A percentile compares a stretch with the other conserved stretches of the same genome.
phyloP scores from a whole-genome alignment of 1,140 invertebrate genomes.

The Cyrtorhinus lividipennis region DNA sequence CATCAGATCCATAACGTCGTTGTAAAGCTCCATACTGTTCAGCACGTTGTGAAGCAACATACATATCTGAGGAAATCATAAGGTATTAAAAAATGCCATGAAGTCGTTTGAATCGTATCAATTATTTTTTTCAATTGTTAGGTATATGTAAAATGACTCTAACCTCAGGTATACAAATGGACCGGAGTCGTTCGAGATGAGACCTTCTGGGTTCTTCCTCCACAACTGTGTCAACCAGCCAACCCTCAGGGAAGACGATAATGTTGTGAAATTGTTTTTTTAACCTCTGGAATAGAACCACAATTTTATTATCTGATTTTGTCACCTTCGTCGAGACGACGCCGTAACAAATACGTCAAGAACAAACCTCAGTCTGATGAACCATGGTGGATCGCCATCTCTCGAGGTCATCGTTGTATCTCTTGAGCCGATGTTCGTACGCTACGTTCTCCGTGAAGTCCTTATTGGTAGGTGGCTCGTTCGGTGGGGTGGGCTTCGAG shows the following conservation, averaged over 20 bases:
- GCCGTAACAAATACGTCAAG: no score
- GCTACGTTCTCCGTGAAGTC: slow-evolving; percentile 79
- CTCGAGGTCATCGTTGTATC: slow-evolving; percentile 57
- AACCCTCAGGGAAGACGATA: slow-evolving; percentile 74
- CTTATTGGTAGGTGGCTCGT: slow-evolving; percentile 39
- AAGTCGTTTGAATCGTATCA: not conserved
- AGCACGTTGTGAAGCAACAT: slow-evolving; percentile 67
- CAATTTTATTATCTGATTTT: no score
- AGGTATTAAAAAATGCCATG: not conserved
- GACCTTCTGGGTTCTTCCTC: slow-evolving; percentile 32
- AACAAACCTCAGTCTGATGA: slow-evolving; percentile 43
- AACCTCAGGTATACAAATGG: slow-evolving; percentile 65
- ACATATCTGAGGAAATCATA: slow-evolving; percentile 39
- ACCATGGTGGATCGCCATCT: slow-evolving; percentile 56
- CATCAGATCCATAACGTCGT: slow-evolving; percentile 46
- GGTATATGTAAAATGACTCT: no score
- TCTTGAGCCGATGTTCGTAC: slow-evolving; percentile 63
- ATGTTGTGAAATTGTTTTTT: slow-evolving; percentile 75
- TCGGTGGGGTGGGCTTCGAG: slow-evolving; percentile 48
- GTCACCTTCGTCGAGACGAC: no score
- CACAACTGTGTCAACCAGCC: slow-evolving; percentile 58
- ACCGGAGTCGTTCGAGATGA: slow-evolving; percentile 59
- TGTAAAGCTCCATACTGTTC: slow-evolving; percentile 53
- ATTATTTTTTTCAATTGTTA: no score
- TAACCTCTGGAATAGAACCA: slow-evolving; percentile 46